Base-by-base conservation (phyloP, 2,797 vertebrate genomes). In the Aulostomus chinensis region DNA sequence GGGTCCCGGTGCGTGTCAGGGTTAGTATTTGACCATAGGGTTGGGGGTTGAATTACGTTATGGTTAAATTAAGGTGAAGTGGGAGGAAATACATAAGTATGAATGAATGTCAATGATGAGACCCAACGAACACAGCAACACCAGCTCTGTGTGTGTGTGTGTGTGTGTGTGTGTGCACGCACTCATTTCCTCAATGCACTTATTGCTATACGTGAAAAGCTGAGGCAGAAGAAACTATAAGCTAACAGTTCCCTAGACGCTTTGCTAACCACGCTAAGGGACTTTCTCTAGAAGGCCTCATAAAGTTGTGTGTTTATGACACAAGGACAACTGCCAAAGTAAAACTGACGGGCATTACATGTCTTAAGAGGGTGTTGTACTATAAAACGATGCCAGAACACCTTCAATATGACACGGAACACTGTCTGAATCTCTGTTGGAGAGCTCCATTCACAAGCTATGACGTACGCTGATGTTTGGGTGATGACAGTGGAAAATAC, bases 311-410 rank as follows among this genome's bases (percentile, higher is more conserved):
- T 34, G 36, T 65, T 55, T 46, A 37, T 24, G 43, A 32, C 22
- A 10, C 14, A 7, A 5, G 48, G 15, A 54, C 32, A 61, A 22
- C 5, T 51, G 50, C 35, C 42, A 63, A 52, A 52, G 28, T 32
- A 38, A 53, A 63, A 39, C 2, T 1, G 30, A 47, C 16, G 25
- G 16, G 22, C 10, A 15, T 38, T 14, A 21, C 11, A 36, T 12
- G 48, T 39, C 20, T 58, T 78, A 57, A 68, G 34, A 32, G 20
- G 51, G 63, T 72, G 70, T 35, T 59, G 38, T 20, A 10, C 41
- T 9, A 10, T 28, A 11, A 36, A 9, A 42, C 43, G 11, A 40
- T 8, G 71, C 68, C 68, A 67, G 32, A 68, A 79, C 76, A 74
- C 66, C 29, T 58, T 58, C 25, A 55, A 3, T 25, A 22, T 45